Evolutionary conservation across 1,140 invertebrate species (phyloP).

Genomic region (Zaprionus vittiger): DNA sequence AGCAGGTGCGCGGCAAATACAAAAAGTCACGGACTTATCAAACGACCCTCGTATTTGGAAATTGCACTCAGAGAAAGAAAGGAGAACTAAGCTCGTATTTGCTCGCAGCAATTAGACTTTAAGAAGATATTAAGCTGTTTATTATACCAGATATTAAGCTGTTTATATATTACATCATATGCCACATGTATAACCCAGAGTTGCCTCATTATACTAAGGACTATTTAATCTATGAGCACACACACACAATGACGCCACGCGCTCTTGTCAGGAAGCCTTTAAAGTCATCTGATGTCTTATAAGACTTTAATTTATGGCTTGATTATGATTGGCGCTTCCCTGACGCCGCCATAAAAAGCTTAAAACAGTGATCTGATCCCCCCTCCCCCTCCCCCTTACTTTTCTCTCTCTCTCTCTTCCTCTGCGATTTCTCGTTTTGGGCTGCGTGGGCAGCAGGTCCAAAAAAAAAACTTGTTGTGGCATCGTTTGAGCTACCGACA

Average conservation of each 20-base stretch:
- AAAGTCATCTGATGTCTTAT: slow-evolving; percentile 34
- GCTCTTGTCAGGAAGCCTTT: slow-evolving; percentile 22
- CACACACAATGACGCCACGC: slow-evolving; percentile 17
- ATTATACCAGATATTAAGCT: neutral
- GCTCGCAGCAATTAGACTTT: neutral
- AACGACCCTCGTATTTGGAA: too few species aligned
- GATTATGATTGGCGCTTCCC: slow-evolving; percentile 54
- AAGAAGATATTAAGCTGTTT: neutral
- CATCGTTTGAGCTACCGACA: slow-evolving; percentile 51
- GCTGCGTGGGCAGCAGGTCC: slow-evolving; percentile 45
- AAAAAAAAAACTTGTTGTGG: slow-evolving; percentile 46
- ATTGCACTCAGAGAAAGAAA: neutral
- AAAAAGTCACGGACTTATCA: too few species aligned
- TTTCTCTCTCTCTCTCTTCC: neutral
- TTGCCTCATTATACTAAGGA: slow-evolving; percentile 14
- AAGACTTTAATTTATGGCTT: slow-evolving; percentile 41
- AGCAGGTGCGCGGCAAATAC: too few species aligned
- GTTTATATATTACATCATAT: neutral
- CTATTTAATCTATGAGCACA: slow-evolving; percentile 22
- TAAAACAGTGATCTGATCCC: slow-evolving; percentile 11
- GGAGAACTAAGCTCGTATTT: neutral
- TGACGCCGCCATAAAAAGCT: slow-evolving; percentile 44
- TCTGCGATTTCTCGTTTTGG: slow-evolving; percentile 24
- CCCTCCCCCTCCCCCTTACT: neutral
- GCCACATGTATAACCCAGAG: neutral